A percentile compares a stretch with the other conserved stretches of the same genome.
Conservation (phyloP, 2,113 vertebrate species). For the Pyrgilauda ruficollis region DNA sequence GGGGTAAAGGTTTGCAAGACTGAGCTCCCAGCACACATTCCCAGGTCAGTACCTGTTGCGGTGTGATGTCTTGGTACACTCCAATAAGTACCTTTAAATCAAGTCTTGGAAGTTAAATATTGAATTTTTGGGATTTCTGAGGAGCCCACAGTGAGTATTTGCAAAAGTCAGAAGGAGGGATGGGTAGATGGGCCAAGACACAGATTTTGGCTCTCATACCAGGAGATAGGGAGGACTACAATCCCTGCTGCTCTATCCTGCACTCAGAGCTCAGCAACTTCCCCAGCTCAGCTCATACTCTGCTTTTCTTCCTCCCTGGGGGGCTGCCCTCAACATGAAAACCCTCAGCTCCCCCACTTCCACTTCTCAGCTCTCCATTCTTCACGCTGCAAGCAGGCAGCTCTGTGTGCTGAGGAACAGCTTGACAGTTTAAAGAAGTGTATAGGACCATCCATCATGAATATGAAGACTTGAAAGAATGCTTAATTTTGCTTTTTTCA, state of each 20-base stretch:
- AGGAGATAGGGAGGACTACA: neutral
- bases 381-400: neutral
- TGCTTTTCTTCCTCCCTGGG: neutral
- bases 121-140: neutral
- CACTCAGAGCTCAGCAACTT: neutral
- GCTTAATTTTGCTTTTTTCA: neutral
- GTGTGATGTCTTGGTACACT: no score
- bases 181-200: neutral
- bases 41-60: neutral
- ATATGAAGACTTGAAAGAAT: neutral
- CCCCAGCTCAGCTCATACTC: neutral
- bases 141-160: rapidly evolving
- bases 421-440: neutral
- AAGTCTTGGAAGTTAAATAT: neutral
- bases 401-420: neutral
- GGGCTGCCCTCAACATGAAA: neutral
- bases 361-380: neutral
- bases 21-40: neutral
- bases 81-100: neutral
- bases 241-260: neutral
- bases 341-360: neutral
- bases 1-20: neutral
- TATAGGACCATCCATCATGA: neutral
- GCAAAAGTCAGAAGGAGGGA: neutral
- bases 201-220: neutral